phyloP scores from a whole-genome alignment of 2,888 invertebrate species.

The Thecocarcelia acutangulata region DNA sequence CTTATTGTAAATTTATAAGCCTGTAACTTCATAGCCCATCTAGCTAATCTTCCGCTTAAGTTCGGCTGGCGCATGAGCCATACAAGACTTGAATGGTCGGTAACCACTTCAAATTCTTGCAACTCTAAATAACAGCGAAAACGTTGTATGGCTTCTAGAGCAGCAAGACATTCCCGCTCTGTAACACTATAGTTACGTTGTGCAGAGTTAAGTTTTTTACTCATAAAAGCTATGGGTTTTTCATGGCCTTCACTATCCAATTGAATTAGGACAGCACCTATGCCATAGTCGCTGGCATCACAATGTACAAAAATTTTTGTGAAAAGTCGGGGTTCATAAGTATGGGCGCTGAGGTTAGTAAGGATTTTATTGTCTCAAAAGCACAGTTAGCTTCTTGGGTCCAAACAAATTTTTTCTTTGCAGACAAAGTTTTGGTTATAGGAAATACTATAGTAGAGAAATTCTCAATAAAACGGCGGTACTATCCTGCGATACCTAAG shows the following conservation, averaged over 20 bases:
- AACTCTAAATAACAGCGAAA: no score
- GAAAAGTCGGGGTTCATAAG: conserved; percentile 23
- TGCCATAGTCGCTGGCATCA: conserved; percentile 58
- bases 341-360: conserved; percentile 32
- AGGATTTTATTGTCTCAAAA: conserved; percentile 34
- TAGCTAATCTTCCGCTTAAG: no score
- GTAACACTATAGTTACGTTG: no score
- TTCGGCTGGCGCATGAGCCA: no score
- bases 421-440: conserved; percentile 42
- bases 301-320: conserved; percentile 57
- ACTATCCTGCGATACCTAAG: conserved; percentile 69
- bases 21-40: conserved; percentile 14
- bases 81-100: conserved; percentile 6
- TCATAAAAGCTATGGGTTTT: conserved; percentile 54
- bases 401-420: conserved; percentile 54
- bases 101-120: conserved; percentile 15
- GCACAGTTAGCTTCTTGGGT: conserved; percentile 30
- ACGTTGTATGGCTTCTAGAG: not conserved
- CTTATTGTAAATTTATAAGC: conserved; percentile 14
- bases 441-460: conserved; percentile 16
- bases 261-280: conserved; percentile 60
- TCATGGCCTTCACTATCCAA: conserved; percentile 31
- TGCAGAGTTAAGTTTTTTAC: conserved; percentile 6
- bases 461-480: conserved; percentile 61
- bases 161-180: not conserved